phyloP scores from a whole-genome alignment of 2,888 invertebrate genomes.

The Drosophila falleni region DNA sequence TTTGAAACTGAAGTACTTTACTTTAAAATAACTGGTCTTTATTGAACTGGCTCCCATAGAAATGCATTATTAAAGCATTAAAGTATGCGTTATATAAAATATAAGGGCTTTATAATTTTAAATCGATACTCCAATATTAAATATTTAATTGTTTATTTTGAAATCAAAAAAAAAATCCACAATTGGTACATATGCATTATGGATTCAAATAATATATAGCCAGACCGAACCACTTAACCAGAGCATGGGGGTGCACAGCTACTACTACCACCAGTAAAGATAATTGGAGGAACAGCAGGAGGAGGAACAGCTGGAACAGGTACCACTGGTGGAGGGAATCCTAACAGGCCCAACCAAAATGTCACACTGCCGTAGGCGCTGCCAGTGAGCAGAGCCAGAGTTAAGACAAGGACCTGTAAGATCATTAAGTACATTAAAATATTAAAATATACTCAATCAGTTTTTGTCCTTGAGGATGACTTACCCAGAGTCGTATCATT shows the following conservation, averaged over 20 bases:
- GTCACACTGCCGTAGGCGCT: slow-evolving; percentile 25
- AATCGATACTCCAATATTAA: too few relatives aligned
- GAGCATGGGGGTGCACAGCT: neutral
- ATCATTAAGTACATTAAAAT: neutral
- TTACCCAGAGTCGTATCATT: slow-evolving; percentile 50
- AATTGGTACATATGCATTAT: too few relatives aligned
- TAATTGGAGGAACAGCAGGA: neutral
- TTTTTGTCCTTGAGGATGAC: neutral
- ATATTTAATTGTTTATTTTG: too few relatives aligned
- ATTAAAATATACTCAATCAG: neutral
- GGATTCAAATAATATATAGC: neutral
- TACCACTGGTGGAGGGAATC: neutral
- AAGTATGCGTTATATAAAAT: too few relatives aligned
- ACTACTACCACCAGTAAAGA: neutral
- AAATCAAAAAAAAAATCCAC: too few relatives aligned
- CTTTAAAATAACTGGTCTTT: too few relatives aligned
- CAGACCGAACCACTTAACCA: neutral
- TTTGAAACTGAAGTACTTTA: too few relatives aligned
- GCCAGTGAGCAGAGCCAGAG: slow-evolving; percentile 36
- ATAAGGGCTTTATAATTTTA: too few relatives aligned
- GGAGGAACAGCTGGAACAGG: neutral
- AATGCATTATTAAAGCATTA: too few relatives aligned
- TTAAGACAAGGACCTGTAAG: slow-evolving; percentile 36
- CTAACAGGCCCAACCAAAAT: slow-evolving; percentile 22
- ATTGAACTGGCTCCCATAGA: too few relatives aligned